A percentile compares a stretch with the other conserved stretches of the same genome.
Conservation (phyloP, 2,888 invertebrate species). For the Amitus sp. region DNA sequence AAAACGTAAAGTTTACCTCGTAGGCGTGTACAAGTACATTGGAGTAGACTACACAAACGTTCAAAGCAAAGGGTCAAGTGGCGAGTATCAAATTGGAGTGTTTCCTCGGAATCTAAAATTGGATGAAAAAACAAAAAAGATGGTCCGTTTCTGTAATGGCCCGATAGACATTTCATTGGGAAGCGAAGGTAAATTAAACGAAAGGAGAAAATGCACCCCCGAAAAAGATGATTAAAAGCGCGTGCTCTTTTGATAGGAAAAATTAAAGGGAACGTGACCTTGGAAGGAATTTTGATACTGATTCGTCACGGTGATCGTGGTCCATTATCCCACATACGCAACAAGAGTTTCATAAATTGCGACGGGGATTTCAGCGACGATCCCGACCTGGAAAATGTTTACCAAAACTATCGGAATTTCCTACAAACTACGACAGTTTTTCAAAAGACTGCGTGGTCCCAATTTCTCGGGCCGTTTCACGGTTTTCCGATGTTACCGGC, state of each 20-base stretch:
- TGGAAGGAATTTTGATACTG: constrained; percentile 79
- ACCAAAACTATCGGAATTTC: constrained; percentile 55
- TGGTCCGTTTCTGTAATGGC: constrained; percentile 78
- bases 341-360: constrained; percentile 82
- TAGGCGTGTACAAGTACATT: constrained; percentile 84
- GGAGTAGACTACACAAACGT: constrained; percentile 69
- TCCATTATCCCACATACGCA: constrained; percentile 83
- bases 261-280: constrained; percentile 70
- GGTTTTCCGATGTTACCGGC: constrained; percentile 82
- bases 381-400: constrained; percentile 51
- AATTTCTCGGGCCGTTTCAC: constrained; percentile 83
- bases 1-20: background rate
- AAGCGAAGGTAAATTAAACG: constrained; percentile 74
- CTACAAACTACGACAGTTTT: constrained; percentile 55
- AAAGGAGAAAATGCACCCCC: background rate
- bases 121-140: constrained; percentile 73
- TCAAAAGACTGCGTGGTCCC: constrained; percentile 72
- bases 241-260: constrained; percentile 55
- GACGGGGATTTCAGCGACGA: constrained; percentile 67
- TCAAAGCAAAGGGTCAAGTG: constrained; percentile 60
- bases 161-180: constrained; percentile 75
- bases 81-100: constrained; percentile 65
- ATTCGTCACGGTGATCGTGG: constrained; percentile 92
- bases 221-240: background rate
- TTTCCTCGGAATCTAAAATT: constrained; percentile 69